Evolutionary conservation across 2,888 invertebrate genomes (phyloP), one percentile per base, ranked within the genome.

Genomic region (Erebia epiphron): DNA sequence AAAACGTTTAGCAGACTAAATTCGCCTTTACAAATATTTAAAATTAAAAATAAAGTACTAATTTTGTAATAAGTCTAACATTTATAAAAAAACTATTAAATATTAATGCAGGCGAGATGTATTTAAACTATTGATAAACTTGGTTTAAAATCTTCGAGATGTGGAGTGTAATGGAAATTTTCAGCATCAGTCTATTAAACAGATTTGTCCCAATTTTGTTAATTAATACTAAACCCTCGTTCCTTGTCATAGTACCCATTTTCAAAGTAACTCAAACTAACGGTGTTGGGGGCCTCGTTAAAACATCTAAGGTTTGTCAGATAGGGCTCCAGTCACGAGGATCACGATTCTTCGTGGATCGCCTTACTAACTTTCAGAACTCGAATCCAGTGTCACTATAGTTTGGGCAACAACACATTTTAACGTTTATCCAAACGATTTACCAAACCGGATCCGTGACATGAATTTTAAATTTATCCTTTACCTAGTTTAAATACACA

Each of bases 281-380:
- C 68, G 67, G 69, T 67, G 70, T 69, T 72, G 75, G 70, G 70
- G 75, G 72, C 69, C 72, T 72, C 68, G 73, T 73, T 74, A 70
- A 70, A 73, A 75, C 70, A 75, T 70, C 70, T 73, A 68, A 70
- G 70, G 73, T 77, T 79, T 79, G 80, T 82, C 79, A 79, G 82
- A 79, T 79, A 76, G 70, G 72, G 52, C 73, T 72, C 65, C 68
- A 80, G 80, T 80, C 80, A 80, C 80, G 80, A 80, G 73, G 74
- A 77, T 77, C 82, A 83, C 82, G 83, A 81, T 69, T 73, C 73
- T 69, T 75, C 79, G 80, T 76, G 80, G 77, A 76, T 73, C 73
- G 75, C 73, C 73, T 71, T 75, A 69, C 71, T 68, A 69, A 74
- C 67, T 70, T 73, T 72, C 50, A 69, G 69, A 71, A 14, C 67